phyloP scores from a whole-genome alignment of 2,888 invertebrate genomes.

The Drosophila tanythrix region DNA sequence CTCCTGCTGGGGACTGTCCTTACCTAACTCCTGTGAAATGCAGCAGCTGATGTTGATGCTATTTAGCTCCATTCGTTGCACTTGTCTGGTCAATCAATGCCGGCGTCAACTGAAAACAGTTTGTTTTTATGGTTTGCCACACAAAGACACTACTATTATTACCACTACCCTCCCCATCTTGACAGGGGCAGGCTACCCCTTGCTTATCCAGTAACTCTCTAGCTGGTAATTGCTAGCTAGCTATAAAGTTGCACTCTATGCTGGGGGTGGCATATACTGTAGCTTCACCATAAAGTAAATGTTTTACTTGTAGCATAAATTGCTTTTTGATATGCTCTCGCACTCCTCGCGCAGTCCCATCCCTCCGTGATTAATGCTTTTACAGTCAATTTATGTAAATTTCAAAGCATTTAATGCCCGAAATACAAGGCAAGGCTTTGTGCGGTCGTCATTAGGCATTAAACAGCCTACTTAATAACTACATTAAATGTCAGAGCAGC shows the following conservation, averaged over 20 bases:
- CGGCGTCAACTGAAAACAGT: slow-evolving; percentile 68
- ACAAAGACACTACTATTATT: slow-evolving; percentile 62
- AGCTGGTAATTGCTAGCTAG: slow-evolving; percentile 67
- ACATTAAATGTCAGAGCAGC: slow-evolving; percentile 47
- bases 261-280: slow-evolving; percentile 1
- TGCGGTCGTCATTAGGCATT: slow-evolving; percentile 45
- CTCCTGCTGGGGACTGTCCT: slow-evolving; percentile 13
- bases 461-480: slow-evolving; percentile 65
- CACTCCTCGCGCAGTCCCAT: not conserved
- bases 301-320: slow-evolving; percentile 73
- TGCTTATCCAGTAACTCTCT: slow-evolving; percentile 14
- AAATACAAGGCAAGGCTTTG: slow-evolving; percentile 24
- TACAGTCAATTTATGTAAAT: slow-evolving; percentile 61
- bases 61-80: slow-evolving; percentile 70
- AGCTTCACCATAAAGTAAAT: slow-evolving; percentile 61
- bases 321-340: slow-evolving; percentile 53
- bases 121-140: slow-evolving; percentile 72
- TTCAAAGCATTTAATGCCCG: slow-evolving; percentile 41
- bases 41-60: slow-evolving; percentile 69
- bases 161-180: not conserved
- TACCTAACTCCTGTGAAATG: slow-evolving; percentile 56
- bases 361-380: not conserved
- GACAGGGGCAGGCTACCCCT: not conserved
- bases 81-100: slow-evolving; percentile 80
- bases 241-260: slow-evolving; percentile 65